These are phyloP conservation scores for Aptenodytes forsteri DNA, from an alignment of 2,113 vertebrate species.

Conservation along the genomic window DNA sequence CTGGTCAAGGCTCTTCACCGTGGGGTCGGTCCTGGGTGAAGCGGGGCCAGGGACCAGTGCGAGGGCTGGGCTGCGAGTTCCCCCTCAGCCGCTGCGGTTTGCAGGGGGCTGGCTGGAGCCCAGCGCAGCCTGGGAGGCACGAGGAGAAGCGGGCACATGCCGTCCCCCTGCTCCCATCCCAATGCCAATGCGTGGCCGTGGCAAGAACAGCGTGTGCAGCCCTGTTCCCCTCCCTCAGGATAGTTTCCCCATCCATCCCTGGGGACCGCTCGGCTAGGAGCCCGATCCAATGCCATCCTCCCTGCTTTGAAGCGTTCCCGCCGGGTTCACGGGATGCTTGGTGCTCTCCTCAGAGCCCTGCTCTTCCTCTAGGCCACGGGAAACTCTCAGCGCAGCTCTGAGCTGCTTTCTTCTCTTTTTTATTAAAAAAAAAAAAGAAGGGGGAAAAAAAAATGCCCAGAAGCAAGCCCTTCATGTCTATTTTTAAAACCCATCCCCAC, in stretches of 20 bases:
- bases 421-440: not conserved
- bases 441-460: not conserved
- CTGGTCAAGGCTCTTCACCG: rapidly evolving
- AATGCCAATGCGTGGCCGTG: rapidly evolving
- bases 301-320: not conserved
- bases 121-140: rapidly evolving
- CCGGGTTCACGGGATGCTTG: not conserved
- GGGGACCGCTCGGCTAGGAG: not conserved
- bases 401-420: constrained; percentile 22
- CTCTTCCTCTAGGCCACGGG: constrained; percentile 17
- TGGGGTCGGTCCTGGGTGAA: not conserved
- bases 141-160: not conserved
- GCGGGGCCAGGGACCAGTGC: not conserved
- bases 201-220: not conserved
- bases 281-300: not conserved
- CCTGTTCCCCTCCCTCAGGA: not conserved
- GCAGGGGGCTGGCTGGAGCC: not conserved
- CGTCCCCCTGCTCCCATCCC: not conserved
- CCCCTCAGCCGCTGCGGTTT: rapidly evolving
- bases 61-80: not conserved
- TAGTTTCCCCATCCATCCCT: not conserved
- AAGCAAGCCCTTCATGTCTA: constrained; percentile 60
- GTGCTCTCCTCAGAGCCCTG: not conserved
- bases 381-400: not conserved
- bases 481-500: constrained; percentile 65